Percentiles rank a stretch among this genome's conserved stretches.
These are phyloP conservation scores for Pseudocheirus occidentalis DNA, from an alignment of 2,797 vertebrate genomes.

Conservation along the genomic window DNA sequence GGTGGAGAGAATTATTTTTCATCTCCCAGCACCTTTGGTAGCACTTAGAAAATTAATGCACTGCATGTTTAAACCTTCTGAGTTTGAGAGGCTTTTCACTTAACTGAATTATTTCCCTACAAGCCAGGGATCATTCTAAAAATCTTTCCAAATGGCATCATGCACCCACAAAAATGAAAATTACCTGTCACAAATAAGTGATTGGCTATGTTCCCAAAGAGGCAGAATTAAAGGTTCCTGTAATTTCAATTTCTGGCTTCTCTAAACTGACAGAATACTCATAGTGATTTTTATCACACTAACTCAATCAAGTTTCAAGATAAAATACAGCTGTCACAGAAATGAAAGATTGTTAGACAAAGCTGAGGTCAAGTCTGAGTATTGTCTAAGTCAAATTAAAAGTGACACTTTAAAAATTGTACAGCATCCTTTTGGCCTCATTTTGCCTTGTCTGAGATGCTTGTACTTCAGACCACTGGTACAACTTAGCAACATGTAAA, in stretches of 20 bases:
- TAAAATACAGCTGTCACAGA: background rate
- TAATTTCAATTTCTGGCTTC: background rate
- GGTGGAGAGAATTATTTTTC: constrained; percentile 22
- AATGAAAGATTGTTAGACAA: background rate
- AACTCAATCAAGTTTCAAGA: constrained; percentile 19
- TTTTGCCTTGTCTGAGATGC: background rate
- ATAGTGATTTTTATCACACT: background rate
- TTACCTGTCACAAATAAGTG: constrained; percentile 27
- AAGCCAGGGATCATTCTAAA: constrained; percentile 12
- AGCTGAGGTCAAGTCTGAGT: background rate
- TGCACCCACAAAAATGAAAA: constrained; percentile 24
- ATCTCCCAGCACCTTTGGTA: constrained; percentile 27
- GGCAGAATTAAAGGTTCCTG: background rate
- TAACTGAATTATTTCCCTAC: constrained; percentile 32
- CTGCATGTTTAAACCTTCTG: constrained; percentile 52
- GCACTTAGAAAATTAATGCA: constrained; percentile 41
- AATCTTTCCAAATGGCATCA: constrained; percentile 17
- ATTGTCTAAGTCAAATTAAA: background rate
- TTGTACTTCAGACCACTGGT: constrained; percentile 3
- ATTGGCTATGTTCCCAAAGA: constrained; percentile 4
- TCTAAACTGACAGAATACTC: background rate
- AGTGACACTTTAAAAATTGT: background rate
- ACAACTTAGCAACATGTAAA: background rate
- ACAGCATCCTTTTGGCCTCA: background rate
- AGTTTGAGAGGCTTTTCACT: constrained; percentile 38